phyloP scores from a whole-genome alignment of 1,140 invertebrate genomes.

The Zaprionus ornatus region DNA sequence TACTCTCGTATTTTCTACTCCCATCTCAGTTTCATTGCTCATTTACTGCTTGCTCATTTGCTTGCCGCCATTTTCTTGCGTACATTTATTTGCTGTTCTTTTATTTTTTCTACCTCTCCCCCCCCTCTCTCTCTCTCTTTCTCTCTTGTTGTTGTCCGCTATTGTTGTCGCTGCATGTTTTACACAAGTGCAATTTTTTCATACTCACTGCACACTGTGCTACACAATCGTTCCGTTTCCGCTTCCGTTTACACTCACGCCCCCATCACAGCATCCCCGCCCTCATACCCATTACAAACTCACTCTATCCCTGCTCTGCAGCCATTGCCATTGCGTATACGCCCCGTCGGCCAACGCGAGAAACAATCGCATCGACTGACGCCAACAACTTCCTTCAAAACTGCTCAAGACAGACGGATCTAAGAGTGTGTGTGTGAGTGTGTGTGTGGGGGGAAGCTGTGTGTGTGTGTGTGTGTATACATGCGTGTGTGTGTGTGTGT shows the following conservation, averaged over 20 bases:
- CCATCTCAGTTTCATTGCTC: not conserved
- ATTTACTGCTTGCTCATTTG: constrained; percentile 34
- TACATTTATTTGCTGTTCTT: constrained; percentile 5
- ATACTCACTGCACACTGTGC: constrained; percentile 28
- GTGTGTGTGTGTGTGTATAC: not conserved
- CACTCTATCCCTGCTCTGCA: not conserved
- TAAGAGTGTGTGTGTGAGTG: not conserved
- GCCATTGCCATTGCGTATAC: constrained; percentile 28
- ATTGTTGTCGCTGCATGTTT: constrained; percentile 12
- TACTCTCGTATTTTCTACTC: not conserved
- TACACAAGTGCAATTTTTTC: constrained; percentile 31
- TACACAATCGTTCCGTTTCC: constrained; percentile 35
- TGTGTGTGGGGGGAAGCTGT: constrained; percentile 15
- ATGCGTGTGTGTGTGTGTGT: not conserved
- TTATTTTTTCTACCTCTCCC: not conserved
- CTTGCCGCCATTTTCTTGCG: constrained; percentile 31
- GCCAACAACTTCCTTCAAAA: constrained; percentile 22
- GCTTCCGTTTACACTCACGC: constrained; percentile 19
- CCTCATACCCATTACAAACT: not conserved
- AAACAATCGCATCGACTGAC: constrained; percentile 11
- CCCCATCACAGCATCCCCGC: not conserved
- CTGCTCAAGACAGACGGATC: constrained; percentile 9
- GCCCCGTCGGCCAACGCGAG: constrained; percentile 12
- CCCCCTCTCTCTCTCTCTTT: not conserved
- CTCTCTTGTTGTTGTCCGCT: constrained; percentile 8